A percentile compares a stretch with the other conserved stretches of the same genome.
These are phyloP conservation scores for Albula goreensis DNA, from an alignment of 2,113 vertebrate genomes.

Conservation along the genomic window DNA sequence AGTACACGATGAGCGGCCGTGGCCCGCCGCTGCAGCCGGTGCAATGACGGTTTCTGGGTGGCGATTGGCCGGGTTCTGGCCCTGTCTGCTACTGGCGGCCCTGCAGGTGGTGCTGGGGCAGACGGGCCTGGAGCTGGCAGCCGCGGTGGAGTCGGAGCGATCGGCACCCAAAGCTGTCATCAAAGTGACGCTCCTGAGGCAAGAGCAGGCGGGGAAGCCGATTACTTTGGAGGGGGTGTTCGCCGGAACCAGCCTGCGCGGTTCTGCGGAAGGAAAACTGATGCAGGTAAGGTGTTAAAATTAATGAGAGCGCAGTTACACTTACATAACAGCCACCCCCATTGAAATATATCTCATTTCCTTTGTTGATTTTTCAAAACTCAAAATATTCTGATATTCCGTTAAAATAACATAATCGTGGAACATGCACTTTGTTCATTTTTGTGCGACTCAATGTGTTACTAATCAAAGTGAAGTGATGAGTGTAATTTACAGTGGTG, in stretches of 20 bases:
- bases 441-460: no score
- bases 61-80: slow-evolving; percentile 94
- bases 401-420: not conserved
- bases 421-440: no score
- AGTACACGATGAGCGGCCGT: slow-evolving; percentile 87
- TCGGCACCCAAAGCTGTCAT: slow-evolving; percentile 83
- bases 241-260: slow-evolving; percentile 80
- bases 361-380: not conserved
- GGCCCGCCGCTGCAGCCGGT: slow-evolving; percentile 83
- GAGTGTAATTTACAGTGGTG: no score
- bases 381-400: not conserved
- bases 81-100: slow-evolving; percentile 92
- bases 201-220: slow-evolving; percentile 76
- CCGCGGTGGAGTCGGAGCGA: slow-evolving; percentile 77
- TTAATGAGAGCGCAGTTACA: not conserved
- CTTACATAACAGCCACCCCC: not conserved
- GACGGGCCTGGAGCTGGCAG: slow-evolving; percentile 75
- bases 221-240: slow-evolving; percentile 89
- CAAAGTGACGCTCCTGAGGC: slow-evolving; percentile 84
- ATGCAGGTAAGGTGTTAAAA: slow-evolving; percentile 82
- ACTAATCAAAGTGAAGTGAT: not conserved
- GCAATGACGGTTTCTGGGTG: slow-evolving; percentile 92
- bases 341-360: not conserved
- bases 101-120: slow-evolving; percentile 84
- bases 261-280: slow-evolving; percentile 87